phyloP scores from a whole-genome alignment of 2,797 vertebrate species.

The Amazona finschi region DNA sequence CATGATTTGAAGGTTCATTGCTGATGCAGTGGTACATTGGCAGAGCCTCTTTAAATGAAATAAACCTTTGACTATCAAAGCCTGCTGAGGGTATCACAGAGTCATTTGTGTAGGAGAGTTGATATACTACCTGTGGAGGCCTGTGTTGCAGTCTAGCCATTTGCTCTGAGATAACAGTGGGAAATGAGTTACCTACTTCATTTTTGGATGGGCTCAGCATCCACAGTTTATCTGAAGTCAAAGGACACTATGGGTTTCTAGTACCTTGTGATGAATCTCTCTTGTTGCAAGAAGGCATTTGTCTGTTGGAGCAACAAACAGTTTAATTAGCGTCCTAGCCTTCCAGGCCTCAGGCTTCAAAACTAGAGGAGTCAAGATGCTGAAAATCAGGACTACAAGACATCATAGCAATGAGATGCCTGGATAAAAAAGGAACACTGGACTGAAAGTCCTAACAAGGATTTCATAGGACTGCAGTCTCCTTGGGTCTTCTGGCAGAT shows the following conservation, averaged over 20 bases:
- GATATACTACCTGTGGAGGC: no score
- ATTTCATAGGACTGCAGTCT: not conserved
- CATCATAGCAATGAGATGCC: not conserved
- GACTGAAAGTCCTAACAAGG: not conserved
- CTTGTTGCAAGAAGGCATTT: not conserved
- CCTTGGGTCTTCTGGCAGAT: not conserved
- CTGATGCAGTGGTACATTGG: not conserved
- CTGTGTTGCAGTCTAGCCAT: not conserved
- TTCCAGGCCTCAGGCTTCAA: not conserved
- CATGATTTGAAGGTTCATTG: conserved; percentile 1
- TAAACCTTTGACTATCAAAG: not conserved
- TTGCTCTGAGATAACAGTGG: not conserved
- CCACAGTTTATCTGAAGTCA: not conserved
- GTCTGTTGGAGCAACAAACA: not conserved
- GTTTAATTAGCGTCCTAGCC: not conserved
- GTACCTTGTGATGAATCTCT: not conserved
- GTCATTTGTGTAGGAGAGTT: not conserved
- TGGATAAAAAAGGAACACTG: not conserved
- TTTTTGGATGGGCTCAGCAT: not conserved
- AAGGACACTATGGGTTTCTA: not conserved
- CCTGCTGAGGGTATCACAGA: not conserved
- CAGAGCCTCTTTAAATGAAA: not conserved
- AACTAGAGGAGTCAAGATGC: not conserved
- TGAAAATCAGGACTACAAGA: not conserved
- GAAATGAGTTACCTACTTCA: not conserved